Conservation (phyloP, 2,888 invertebrate genomes). For the Hybos culiciformis region DNA sequence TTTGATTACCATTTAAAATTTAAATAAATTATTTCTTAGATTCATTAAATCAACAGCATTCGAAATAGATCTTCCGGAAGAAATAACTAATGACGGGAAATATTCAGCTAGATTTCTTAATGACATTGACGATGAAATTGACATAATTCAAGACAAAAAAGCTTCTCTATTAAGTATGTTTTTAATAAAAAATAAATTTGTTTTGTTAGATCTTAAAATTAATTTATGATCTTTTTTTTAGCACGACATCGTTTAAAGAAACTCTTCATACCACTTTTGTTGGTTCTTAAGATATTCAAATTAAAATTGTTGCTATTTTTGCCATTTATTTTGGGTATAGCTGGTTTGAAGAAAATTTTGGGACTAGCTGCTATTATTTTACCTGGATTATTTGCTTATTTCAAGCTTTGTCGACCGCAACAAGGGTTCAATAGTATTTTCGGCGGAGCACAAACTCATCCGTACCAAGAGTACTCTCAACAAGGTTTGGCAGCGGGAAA, state of each 20-base stretch:
- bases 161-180: conserved; percentile 67
- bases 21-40: conserved; percentile 27
- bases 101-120: conserved; percentile 71
- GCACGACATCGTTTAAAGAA: conserved; percentile 70
- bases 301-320: conserved; percentile 66
- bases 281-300: conserved; percentile 73
- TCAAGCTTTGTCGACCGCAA: conserved; percentile 67
- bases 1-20: neutral
- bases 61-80: conserved; percentile 59
- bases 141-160: conserved; percentile 68
- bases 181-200: neutral
- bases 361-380: conserved; percentile 66
- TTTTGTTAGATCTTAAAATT: neutral
- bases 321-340: conserved; percentile 69
- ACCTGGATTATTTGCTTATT: conserved; percentile 70
- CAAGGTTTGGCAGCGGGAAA: conserved; percentile 59
- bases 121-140: conserved; percentile 70
- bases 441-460: conserved; percentile 30
- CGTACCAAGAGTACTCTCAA: conserved; percentile 49
- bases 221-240: conserved; percentile 29
- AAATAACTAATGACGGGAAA: conserved; percentile 58
- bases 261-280: conserved; percentile 65
- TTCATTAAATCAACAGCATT: conserved; percentile 66
- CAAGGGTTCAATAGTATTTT: conserved; percentile 40
- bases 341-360: conserved; percentile 71